Base-by-base conservation (phyloP, 2,113 vertebrate species). In the Amphiprion ocellaris region DNA sequence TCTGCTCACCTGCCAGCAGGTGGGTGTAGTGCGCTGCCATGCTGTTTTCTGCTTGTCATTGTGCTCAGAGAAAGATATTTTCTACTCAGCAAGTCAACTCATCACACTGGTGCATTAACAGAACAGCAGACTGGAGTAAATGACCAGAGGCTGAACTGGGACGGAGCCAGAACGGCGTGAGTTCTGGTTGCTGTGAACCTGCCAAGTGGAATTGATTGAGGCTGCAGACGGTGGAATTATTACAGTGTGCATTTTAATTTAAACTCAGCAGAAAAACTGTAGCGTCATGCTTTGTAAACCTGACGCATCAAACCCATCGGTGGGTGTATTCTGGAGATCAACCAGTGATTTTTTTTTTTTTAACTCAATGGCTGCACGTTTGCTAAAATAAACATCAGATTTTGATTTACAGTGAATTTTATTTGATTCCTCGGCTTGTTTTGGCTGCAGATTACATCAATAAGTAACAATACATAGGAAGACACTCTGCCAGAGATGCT, bases 1-100 rank as follows among this genome's bases (percentile, higher is more conserved):
- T 55, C 8, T 0, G 1, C 19, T 63, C 54, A 21, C 33, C 37
- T 67, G 44, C 69, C 81, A 78, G 65, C 65, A 76, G 54, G 59
- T 77, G 71, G 72, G 19, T 54, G 69, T 50, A 44, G 23, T 5
- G 70, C 11, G 61, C 65, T 75, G 21, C 55, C 5, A 4, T 50
- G 19, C 21, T 4, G 21, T 41, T 46, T 15, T 46, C 62, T 16
- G 56, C 75, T 50, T 4, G 16, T 49, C 12, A 55, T 24, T 62
- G 66, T 74, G 47, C 50, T 67, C 1, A 49, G 11, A 64, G 59
- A 63, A 26, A 55, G 44, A 16, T 30, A 4, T 69, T 26, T 24
- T 3, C n/a, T 63, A 9, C 59, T 65, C 30, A 30, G n/a, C 19
- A 54, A 61, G 46, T 9, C n/a, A 66, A 65, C 44, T 44, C 69